phyloP scores from a whole-genome alignment of 1,140 invertebrate species.

The Zaprionus africanus region DNA sequence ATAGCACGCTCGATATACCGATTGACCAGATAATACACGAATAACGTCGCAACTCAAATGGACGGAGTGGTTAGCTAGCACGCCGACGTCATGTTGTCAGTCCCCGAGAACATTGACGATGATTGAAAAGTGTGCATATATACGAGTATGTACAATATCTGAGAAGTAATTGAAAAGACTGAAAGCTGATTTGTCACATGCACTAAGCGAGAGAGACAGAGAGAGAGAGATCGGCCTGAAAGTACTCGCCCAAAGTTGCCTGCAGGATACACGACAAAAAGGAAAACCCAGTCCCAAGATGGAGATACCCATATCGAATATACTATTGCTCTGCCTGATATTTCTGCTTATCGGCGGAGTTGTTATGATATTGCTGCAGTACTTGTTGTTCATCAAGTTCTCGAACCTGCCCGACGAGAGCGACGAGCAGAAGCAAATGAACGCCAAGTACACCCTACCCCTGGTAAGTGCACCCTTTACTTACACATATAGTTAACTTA shows the following conservation, averaged over 20 bases:
- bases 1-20: neutral
- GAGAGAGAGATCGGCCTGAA: neutral
- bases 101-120: constrained; percentile 2
- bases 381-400: constrained; percentile 85
- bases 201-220: neutral
- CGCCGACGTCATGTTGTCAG: constrained; percentile 12
- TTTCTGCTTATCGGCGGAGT: constrained; percentile 85
- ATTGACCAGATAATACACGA: neutral
- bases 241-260: neutral
- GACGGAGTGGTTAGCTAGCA: constrained; percentile 33
- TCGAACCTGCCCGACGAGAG: constrained; percentile 84
- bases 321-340: constrained; percentile 80
- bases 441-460: constrained; percentile 85
- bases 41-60: constrained; percentile 11
- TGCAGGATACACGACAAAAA: neutral
- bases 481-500: neutral
- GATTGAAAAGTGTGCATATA: constrained; percentile 7
- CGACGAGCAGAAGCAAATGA: constrained; percentile 81
- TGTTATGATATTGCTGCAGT: constrained; percentile 85
- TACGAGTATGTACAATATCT: neutral
- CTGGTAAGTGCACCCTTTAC: constrained; percentile 67
- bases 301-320: constrained; percentile 83
- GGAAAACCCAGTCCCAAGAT: constrained; percentile 41
- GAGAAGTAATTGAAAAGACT: constrained; percentile 24
- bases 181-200: constrained; percentile 20